Conservation (phyloP, 2,888 invertebrate genomes). For the Alitta virens region DNA sequence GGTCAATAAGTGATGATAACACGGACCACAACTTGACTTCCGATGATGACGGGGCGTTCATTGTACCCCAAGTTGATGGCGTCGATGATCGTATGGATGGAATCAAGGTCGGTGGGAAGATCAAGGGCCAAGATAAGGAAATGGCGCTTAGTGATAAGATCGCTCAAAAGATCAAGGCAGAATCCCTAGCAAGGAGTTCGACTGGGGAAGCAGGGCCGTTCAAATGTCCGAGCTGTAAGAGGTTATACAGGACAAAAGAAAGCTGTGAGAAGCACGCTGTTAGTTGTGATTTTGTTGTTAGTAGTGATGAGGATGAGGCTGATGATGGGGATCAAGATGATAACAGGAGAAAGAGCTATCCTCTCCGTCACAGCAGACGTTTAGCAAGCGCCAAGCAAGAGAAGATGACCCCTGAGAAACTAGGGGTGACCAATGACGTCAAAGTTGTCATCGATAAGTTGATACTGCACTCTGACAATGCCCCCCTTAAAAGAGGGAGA, state of each 20-base stretch:
- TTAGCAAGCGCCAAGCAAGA: not conserved
- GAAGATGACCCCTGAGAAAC: not conserved
- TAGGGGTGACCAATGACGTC: not conserved
- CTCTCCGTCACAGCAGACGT: not conserved
- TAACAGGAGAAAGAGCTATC: not conserved
- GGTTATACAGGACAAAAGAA: slow-evolving; percentile 58
- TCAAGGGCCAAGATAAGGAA: slow-evolving; percentile 16
- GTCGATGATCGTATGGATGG: no score
- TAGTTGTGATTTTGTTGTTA: slow-evolving; percentile 55
- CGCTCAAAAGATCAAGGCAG: slow-evolving; percentile 61
- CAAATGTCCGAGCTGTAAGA: slow-evolving; percentile 82
- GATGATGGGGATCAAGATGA: slow-evolving; percentile 23
- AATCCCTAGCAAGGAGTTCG: slow-evolving; percentile 51
- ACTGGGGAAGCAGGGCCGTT: slow-evolving; percentile 64
- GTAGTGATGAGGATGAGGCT: slow-evolving; percentile 54
- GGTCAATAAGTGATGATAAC: no score
- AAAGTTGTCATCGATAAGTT: not conserved
- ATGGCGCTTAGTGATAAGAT: slow-evolving; percentile 45
- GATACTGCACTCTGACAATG: no score
- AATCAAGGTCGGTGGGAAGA: no score
- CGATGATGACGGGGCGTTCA: no score
- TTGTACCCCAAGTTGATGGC: no score
- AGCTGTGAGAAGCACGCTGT: slow-evolving; percentile 53
- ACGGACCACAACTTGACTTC: no score
- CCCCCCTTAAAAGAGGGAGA: not conserved